Base-by-base conservation (phyloP, 2,888 invertebrate genomes). In the Cephus runcator region DNA sequence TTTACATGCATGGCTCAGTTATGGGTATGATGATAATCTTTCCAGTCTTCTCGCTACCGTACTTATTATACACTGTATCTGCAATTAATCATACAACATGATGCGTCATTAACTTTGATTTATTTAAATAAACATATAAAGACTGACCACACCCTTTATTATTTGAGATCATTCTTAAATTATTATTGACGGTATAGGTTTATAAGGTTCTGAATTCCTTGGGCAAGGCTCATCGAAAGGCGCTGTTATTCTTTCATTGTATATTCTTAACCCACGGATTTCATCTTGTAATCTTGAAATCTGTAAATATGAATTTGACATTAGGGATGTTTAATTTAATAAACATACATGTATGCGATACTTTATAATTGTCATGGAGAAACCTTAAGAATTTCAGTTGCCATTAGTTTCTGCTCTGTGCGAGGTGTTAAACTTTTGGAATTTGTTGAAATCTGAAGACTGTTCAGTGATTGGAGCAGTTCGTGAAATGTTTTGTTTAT, bases 301-400 rank as follows among this genome's bases (percentile, higher is more conserved):
- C 94, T 94, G 92, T 74, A 93, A 92, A 76, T 74, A 83, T 79
- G 86, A 83, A 56, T 9, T 9, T 56, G 40, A 23, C 15, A 23
- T 9, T 56, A 56, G 40, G 40, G 23, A 23, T 56, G 23, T 23
- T 15, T 23, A 56, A 9, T 56, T 56, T 56, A 56, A 56, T 23
- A 56, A 56, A 56, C 12, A 23, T 56, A 23, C 23, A 77, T 31
- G 31, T 35, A 69, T 33, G 31, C 11, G 4, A 33, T 69, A 75
- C 15, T 56, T 73, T 75, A 33, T 36, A 69, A 76, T 71, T 78
- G 71, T 34, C 34, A 56, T 30, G 79, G 68, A 75, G 35, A 74
- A 71, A 82, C 95, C 93, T 93, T 94, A 84, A 93, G 93, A 84
- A 95, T 94, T 88, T 95, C 94, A 80, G 91, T 92, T 79, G 93